phyloP scores from a whole-genome alignment of 1,140 invertebrate species.

The Mamestra configurata region DNA sequence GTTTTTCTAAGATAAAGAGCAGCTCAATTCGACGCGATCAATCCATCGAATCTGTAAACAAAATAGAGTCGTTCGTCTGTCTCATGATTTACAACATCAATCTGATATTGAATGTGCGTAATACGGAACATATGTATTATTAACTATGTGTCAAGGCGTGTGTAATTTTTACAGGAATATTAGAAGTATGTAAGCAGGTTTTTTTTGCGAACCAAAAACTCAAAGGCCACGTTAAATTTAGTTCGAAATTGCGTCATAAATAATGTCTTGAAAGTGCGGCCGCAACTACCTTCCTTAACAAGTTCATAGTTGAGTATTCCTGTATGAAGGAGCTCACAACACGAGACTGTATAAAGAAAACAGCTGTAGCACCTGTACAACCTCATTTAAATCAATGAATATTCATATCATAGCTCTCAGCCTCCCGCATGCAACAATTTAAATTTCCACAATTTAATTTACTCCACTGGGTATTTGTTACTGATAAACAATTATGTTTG shows the following conservation, averaged over 20 bases:
- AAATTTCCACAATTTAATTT: slow-evolving; percentile 43
- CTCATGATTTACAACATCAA: not conserved
- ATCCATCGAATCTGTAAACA: slow-evolving; percentile 3
- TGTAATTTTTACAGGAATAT: not conserved
- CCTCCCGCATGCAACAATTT: slow-evolving; percentile 49
- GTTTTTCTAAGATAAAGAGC: not conserved
- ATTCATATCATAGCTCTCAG: slow-evolving; percentile 46
- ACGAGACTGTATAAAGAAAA: slow-evolving; percentile 51
- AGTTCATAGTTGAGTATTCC: slow-evolving; percentile 40
- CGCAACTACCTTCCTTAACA: not conserved
- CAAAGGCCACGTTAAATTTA: not conserved
- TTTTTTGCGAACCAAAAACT: slow-evolving; percentile 1
- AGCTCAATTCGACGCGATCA: not conserved
- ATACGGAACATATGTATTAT: not conserved
- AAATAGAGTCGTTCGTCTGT: not conserved
- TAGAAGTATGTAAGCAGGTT: not conserved
- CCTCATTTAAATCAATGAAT: slow-evolving; percentile 52
- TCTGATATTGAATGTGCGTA: not conserved
- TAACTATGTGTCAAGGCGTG: not conserved
- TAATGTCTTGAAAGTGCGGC: not conserved
- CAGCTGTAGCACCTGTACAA: slow-evolving; percentile 35
- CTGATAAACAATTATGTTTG: slow-evolving; percentile 32
- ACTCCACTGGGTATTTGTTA: slow-evolving; percentile 32
- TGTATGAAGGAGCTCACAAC: slow-evolving; percentile 53
- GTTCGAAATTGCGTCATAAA: slow-evolving; percentile 12